phyloP scores from a whole-genome alignment of 1,140 invertebrate species.

The Steinernema feltiae region DNA sequence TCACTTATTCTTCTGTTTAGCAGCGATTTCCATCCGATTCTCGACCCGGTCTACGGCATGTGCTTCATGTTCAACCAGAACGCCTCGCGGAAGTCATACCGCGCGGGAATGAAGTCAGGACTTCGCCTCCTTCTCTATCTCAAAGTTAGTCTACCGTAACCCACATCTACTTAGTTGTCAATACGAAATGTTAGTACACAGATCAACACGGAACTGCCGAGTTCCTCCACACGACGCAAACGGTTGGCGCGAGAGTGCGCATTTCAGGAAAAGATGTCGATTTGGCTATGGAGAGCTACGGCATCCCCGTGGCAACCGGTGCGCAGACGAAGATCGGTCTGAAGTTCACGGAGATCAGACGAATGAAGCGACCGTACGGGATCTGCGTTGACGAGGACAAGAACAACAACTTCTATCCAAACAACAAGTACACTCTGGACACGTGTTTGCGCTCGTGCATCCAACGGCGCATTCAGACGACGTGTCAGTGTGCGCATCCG shows the following conservation, averaged over 20 bases:
- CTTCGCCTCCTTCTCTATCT: neutral
- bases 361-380: neutral
- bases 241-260: neutral
- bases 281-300: conserved; percentile 1
- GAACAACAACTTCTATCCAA: neutral
- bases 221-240: neutral
- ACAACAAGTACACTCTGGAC: conserved; percentile 2
- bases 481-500: neutral
- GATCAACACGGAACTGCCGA: neutral
- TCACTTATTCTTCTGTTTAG: neutral
- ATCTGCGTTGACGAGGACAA: neutral
- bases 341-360: neutral
- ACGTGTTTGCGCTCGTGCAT: neutral
- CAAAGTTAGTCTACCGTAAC: neutral
- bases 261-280: neutral
- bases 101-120: conserved; percentile 4
- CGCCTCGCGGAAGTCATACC: neutral
- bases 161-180: neutral
- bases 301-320: neutral
- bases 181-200: neutral
- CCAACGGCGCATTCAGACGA: neutral
- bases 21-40: neutral
- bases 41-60: neutral
- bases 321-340: neutral
- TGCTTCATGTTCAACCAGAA: neutral